Evolutionary conservation across 2,888 invertebrate species (phyloP).

Genomic region (Dynastes hyllus): DNA sequence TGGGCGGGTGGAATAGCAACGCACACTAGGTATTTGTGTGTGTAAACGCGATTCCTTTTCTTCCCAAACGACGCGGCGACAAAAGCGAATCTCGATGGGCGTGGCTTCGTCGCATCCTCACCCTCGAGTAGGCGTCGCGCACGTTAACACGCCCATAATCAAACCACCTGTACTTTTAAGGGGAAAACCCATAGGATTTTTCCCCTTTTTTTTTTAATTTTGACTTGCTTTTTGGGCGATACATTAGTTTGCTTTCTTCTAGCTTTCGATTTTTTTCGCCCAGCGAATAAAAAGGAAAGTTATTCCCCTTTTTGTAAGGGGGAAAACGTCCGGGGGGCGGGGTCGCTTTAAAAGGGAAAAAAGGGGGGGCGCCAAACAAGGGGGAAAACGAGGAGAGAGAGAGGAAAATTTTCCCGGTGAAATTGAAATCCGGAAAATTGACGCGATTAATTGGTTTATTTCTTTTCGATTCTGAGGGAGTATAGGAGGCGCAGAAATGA

Average conservation of each 20-base stretch:
- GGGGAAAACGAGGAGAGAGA: not conserved
- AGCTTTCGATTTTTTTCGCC: slow-evolving; percentile 55
- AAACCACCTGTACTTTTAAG: slow-evolving; percentile 57
- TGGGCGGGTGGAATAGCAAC: slow-evolving; percentile 70
- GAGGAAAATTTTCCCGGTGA: slow-evolving; percentile 41
- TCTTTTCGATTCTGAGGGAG: slow-evolving; percentile 28
- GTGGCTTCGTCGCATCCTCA: not conserved
- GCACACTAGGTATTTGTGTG: slow-evolving; percentile 51
- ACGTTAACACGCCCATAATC: slow-evolving; percentile 17
- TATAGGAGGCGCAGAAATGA: slow-evolving; percentile 30
- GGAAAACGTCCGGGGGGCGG: slow-evolving; percentile 2
- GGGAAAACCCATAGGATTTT: not conserved
- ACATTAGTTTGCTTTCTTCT: not conserved
- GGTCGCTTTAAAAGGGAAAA: too few species aligned
- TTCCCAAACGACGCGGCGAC: slow-evolving; percentile 43
- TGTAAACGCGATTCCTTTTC: slow-evolving; percentile 59
- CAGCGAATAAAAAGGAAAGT: slow-evolving; percentile 52
- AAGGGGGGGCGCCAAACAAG: not conserved
- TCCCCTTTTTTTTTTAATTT: slow-evolving; percentile 58
- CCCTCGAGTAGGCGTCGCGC: slow-evolving; percentile 7
- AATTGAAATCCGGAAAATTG: slow-evolving; percentile 47
- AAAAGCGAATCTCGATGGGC: slow-evolving; percentile 50
- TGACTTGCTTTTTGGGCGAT: slow-evolving; percentile 54
- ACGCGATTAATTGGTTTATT: slow-evolving; percentile 47
- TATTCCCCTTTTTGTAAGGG: slow-evolving; percentile 26